Evolutionary conservation across 2,113 vertebrate genomes (phyloP).

Genomic region (Chlamydotis undulata): DNA sequence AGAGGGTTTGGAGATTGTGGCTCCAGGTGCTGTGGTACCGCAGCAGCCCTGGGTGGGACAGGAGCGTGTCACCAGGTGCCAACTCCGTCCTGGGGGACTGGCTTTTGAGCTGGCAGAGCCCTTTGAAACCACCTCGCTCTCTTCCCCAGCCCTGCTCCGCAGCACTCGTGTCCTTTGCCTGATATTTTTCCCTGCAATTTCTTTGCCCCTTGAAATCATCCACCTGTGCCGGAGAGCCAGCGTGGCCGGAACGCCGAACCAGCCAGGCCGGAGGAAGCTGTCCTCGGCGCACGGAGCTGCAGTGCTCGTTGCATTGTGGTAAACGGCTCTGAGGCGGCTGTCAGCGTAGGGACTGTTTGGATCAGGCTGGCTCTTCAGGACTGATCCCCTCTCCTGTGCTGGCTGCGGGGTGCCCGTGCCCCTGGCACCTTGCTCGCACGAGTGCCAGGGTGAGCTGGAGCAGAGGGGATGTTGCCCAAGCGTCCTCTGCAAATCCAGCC

Average conservation of each 20-base stretch:
- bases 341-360: neutral
- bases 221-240: neutral
- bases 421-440: neutral
- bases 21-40: neutral
- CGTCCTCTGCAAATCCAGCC: neutral
- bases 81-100: accelerated
- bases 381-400: neutral
- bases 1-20: neutral
- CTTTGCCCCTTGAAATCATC: neutral
- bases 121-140: neutral
- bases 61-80: neutral
- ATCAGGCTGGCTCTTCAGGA: neutral
- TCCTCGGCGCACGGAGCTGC: neutral
- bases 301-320: neutral
- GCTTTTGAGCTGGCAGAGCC: neutral
- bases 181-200: neutral
- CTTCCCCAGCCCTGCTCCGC: neutral
- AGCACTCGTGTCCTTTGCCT: neutral
- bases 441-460: neutral
- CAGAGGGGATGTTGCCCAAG: neutral
- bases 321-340: neutral
- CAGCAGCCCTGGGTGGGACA: neutral
- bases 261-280: neutral
- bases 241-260: no score
- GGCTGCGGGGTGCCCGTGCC: neutral